Percentiles rank a stretch among this genome's conserved stretches.
Conservation (phyloP, 2,888 invertebrate species). For the Desoria tigrina region DNA sequence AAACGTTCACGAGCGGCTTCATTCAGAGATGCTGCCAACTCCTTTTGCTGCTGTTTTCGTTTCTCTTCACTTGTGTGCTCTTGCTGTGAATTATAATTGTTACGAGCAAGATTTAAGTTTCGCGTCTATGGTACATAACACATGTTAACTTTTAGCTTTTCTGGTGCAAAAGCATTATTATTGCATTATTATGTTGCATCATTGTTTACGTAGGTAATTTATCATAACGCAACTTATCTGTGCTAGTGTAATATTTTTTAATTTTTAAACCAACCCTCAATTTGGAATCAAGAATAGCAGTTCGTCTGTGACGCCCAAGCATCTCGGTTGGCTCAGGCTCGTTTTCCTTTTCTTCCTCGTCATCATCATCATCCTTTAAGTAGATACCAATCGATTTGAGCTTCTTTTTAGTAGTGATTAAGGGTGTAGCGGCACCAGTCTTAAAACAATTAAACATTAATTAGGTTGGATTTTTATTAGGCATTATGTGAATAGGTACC, state of each 20-base stretch:
- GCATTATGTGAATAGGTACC: background rate
- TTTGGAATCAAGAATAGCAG: constrained; percentile 89
- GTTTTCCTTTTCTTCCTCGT: constrained; percentile 73
- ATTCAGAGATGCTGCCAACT: constrained; percentile 85
- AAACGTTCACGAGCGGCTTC: constrained; percentile 89
- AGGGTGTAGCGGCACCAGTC: constrained; percentile 74
- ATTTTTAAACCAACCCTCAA: constrained; percentile 63
- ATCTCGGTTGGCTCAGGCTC: constrained; percentile 62
- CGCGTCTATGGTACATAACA: too few species aligned
- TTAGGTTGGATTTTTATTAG: background rate
- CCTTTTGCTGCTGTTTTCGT: constrained; percentile 93
- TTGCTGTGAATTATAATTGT: too few species aligned
- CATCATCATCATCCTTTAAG: constrained; percentile 84
- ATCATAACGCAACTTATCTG: background rate
- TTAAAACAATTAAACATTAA: constrained; percentile 55
- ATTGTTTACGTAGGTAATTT: background rate
- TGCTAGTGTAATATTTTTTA: background rate
- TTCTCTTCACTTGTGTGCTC: constrained; percentile 97
- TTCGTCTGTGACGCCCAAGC: constrained; percentile 77
- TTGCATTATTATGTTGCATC: too few species aligned
- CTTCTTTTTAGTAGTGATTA: constrained; percentile 92
- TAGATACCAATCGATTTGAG: constrained; percentile 94
- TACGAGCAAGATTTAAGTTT: too few species aligned
- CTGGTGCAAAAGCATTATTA: too few species aligned
- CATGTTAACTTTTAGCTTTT: too few species aligned